Conservation (phyloP, 1,140 invertebrate genomes). For the Diuraphis noxia region DNA sequence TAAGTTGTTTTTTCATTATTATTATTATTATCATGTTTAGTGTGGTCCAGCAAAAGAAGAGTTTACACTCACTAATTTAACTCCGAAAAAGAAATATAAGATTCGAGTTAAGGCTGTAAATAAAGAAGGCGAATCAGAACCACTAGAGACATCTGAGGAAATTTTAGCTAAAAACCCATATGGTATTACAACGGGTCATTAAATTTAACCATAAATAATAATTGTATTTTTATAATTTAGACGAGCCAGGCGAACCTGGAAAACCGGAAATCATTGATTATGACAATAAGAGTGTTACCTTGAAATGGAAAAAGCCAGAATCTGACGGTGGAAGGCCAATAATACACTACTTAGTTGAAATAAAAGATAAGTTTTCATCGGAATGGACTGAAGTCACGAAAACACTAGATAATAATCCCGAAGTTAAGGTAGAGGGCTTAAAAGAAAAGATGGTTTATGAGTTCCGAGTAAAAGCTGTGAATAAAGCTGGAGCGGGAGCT, state of each 20-base stretch:
- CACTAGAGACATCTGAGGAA: conserved; percentile 84
- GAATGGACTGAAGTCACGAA: conserved; percentile 88
- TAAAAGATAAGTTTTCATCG: conserved; percentile 89
- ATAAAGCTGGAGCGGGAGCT: conserved; percentile 84
- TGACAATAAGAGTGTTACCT: conserved; percentile 84
- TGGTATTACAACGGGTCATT: conserved; percentile 63
- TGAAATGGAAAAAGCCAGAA: conserved; percentile 88
- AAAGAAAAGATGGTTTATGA: conserved; percentile 94
- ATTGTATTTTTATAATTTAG: conserved; percentile 61
- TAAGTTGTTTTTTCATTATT: background rate
- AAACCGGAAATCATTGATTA: conserved; percentile 93
- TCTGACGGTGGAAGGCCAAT: conserved; percentile 94
- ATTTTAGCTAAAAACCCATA: conserved; percentile 96
- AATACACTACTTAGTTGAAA: conserved; percentile 91
- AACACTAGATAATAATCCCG: conserved; percentile 75
- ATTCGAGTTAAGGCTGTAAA: conserved; percentile 98
- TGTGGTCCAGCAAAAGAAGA: conserved; percentile 70
- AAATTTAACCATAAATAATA: background rate
- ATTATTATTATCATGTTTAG: conserved; percentile 55
- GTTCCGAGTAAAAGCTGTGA: conserved; percentile 88
- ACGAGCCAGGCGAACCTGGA: conserved; percentile 83
- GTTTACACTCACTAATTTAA: conserved; percentile 89
- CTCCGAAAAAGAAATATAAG: conserved; percentile 97
- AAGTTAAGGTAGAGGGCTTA: conserved; percentile 80
- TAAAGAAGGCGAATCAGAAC: conserved; percentile 97